phyloP scores from a whole-genome alignment of 2,797 vertebrate genomes.

The Amblyraja radiata region DNA sequence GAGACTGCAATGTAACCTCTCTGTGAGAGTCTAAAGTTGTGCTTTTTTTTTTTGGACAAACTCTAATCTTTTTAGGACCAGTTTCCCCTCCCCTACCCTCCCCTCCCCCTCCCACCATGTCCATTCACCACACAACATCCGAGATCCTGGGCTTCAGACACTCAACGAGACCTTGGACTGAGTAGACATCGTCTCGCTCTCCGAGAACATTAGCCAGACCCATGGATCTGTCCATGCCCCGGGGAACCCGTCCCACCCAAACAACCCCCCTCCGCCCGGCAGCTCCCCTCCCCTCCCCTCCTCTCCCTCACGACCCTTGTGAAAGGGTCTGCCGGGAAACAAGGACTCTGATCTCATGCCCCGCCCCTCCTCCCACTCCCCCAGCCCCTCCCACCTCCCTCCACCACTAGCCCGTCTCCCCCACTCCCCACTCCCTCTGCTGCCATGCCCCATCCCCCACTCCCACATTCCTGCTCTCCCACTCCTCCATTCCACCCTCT shows the following conservation, averaged over 20 bases:
- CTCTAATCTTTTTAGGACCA: slow-evolving; percentile 34
- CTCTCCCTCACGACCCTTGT: not conserved
- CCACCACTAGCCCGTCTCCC: not conserved
- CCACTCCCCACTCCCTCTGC: too few species aligned
- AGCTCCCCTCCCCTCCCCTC: not conserved
- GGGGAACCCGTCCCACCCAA: not conserved
- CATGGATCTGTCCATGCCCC: too few species aligned
- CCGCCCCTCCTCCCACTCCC: not conserved
- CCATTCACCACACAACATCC: not conserved
- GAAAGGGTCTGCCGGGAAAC: not conserved
- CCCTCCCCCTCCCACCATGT: too few species aligned
- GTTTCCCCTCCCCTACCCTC: not conserved
- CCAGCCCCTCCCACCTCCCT: not conserved
- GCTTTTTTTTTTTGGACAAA: slow-evolving; percentile 40
- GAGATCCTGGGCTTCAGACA: too few species aligned
- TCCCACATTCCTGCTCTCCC: too few species aligned
- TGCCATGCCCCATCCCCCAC: not conserved
- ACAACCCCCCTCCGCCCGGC: not conserved
- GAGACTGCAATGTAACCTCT: slow-evolving; percentile 96
- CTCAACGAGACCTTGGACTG: too few species aligned
- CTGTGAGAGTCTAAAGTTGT: slow-evolving; percentile 61
- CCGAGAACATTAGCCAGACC: too few species aligned
- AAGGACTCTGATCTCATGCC: too few species aligned
- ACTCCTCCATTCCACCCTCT: too few species aligned
- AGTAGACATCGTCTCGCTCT: too few species aligned